phyloP scores from a whole-genome alignment of 2,888 invertebrate species.

The Rhagonycha fulva region DNA sequence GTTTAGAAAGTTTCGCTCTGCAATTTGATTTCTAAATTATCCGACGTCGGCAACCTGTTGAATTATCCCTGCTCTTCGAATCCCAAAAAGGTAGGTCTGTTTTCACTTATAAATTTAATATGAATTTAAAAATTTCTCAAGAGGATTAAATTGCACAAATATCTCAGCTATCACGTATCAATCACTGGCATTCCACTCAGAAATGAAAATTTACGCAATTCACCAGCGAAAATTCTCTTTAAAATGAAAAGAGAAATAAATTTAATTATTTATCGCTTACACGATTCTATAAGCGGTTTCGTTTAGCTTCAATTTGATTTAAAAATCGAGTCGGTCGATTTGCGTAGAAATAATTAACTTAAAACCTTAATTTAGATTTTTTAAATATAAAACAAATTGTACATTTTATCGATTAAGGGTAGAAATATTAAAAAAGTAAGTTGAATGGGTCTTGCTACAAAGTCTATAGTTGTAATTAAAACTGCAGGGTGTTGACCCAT shows the following conservation, averaged over 20 bases:
- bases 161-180: slow-evolving; percentile 5
- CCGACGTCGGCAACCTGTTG: slow-evolving; percentile 18
- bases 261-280: background rate
- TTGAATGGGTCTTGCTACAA: background rate
- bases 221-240: background rate
- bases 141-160: slow-evolving; percentile 7
- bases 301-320: background rate
- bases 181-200: background rate
- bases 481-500: slow-evolving; percentile 39
- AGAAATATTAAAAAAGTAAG: background rate
- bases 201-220: background rate
- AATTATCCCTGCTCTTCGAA: background rate
- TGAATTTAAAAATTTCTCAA: slow-evolving; percentile 3
- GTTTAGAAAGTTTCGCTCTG: background rate
- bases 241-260: background rate
- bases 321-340: background rate
- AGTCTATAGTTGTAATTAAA: slow-evolving; percentile 35
- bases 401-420: background rate
- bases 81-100: slow-evolving; percentile 9
- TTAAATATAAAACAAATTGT: background rate
- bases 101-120: background rate
- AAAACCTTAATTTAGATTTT: background rate
- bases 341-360: background rate
- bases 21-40: background rate
- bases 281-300: background rate